These are phyloP conservation scores for Drosophila longiperda DNA, from an alignment of 2,888 invertebrate species.

Conservation along the genomic window DNA sequence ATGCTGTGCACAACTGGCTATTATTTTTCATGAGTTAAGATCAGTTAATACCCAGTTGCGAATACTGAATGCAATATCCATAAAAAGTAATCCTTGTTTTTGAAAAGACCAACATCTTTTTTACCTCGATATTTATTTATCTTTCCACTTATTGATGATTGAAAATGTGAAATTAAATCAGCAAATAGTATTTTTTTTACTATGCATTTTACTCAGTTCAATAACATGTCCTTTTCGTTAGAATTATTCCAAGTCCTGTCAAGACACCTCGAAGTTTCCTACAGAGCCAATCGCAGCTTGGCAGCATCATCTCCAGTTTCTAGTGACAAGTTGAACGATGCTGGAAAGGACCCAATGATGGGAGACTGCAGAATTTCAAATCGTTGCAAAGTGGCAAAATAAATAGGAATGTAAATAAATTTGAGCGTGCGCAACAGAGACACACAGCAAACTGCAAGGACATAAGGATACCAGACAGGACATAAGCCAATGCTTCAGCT, in stretches of 20 bases:
- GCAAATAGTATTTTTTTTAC: too few relatives aligned
- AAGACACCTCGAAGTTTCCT: slow-evolving; percentile 1
- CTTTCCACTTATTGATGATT: not conserved
- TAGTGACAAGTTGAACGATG: slow-evolving; percentile 18
- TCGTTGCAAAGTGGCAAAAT: slow-evolving; percentile 74
- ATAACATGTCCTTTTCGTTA: not conserved
- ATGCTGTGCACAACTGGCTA: slow-evolving; percentile 15
- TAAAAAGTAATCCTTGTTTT: not conserved
- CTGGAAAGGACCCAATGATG: slow-evolving; percentile 21
- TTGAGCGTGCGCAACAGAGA: slow-evolving; percentile 46
- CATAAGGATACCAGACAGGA: slow-evolving; percentile 52
- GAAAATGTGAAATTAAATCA: not conserved
- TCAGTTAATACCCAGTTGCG: slow-evolving; percentile 6
- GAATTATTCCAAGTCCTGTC: not conserved
- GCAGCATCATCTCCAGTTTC: slow-evolving; percentile 14
- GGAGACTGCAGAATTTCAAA: slow-evolving; percentile 50
- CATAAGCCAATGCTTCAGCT: slow-evolving; percentile 55
- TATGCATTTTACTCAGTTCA: not conserved
- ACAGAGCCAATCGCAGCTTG: slow-evolving; percentile 31
- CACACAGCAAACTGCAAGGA: not conserved
- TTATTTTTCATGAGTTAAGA: not conserved
- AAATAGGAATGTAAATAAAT: slow-evolving; percentile 75
- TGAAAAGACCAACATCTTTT: not conserved
- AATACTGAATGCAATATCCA: not conserved
- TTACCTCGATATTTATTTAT: not conserved